Conservation (phyloP, 64 coral and sea anemone genomes). For the Pocillopora damicornis region DNA sequence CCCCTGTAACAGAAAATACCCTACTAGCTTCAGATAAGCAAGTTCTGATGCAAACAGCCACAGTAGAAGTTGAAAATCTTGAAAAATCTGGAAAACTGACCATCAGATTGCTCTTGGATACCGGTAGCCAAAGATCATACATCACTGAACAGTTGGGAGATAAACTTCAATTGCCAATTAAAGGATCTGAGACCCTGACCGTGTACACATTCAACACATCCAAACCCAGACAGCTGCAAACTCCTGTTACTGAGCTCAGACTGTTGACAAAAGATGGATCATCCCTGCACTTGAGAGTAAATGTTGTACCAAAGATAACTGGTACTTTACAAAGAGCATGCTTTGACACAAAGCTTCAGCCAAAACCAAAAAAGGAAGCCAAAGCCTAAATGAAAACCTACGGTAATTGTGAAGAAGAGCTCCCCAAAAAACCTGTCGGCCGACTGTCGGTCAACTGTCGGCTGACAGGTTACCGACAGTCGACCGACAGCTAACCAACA, state of each 20-base stretch:
- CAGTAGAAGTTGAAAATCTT: not conserved
- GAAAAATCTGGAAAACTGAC: not conserved
- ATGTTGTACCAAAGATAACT: conserved; percentile 69
- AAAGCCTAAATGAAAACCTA: too few relatives aligned
- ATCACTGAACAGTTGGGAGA: too few relatives aligned
- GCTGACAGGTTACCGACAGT: too few relatives aligned
- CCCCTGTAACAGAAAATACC: too few relatives aligned
- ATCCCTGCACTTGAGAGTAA: too few relatives aligned
- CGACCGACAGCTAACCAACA: too few relatives aligned
- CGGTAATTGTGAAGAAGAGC: too few relatives aligned
- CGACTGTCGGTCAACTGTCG: too few relatives aligned
- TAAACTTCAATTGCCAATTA: conserved; percentile 21
- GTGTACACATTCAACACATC: conserved; percentile 11
- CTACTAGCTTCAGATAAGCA: not conserved
- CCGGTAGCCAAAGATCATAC: too few relatives aligned
- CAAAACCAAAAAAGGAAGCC: too few relatives aligned
- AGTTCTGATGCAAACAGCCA: conserved; percentile 39
- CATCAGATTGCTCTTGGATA: conserved; percentile 7
- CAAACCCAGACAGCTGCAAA: not conserved
- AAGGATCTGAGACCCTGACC: conserved; percentile 21
- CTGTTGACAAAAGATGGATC: conserved; percentile 56
- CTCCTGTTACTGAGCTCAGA: conserved; percentile 30
- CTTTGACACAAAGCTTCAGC: too few relatives aligned
- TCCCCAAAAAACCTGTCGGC: too few relatives aligned
- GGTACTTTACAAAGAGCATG: conserved; percentile 54